Evolutionary conservation across 2,797 vertebrate species (phyloP).

Genomic region (Peromyscus eremicus): DNA sequence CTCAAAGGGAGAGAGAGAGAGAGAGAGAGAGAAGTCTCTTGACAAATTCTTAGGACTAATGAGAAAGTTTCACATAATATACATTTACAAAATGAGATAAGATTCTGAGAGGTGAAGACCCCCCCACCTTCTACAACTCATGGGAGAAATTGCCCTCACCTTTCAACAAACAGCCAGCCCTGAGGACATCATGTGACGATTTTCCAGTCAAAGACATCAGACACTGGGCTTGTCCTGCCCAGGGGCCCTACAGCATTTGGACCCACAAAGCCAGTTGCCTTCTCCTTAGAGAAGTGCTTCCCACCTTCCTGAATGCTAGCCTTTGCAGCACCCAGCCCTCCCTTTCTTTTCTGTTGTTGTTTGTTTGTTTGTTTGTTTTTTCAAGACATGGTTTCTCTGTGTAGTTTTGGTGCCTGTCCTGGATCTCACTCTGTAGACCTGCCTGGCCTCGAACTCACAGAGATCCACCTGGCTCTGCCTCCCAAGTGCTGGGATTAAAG

Average conservation of each 20-base stretch:
- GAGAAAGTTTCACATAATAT: background rate
- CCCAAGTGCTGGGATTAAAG: no score
- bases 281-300: background rate
- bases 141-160: background rate
- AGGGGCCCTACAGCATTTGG: background rate
- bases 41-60: slow-evolving; percentile 21
- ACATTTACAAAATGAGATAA: background rate
- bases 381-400: no score
- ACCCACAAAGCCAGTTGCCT: background rate
- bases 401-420: no score
- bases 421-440: no score
- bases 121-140: background rate
- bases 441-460: no score
- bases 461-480: no score
- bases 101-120: background rate
- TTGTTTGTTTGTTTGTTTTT: no score
- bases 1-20: background rate
- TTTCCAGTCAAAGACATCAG: background rate
- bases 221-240: background rate
- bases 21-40: background rate
- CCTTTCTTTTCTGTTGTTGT: no score
- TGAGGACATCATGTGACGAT: background rate
- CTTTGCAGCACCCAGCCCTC: background rate
- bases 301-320: background rate
- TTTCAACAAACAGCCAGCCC: background rate